A percentile compares a stretch with the other conserved stretches of the same genome.
phyloP scores from a whole-genome alignment of 2,797 vertebrate genomes.

The Myotis vivesi region DNA sequence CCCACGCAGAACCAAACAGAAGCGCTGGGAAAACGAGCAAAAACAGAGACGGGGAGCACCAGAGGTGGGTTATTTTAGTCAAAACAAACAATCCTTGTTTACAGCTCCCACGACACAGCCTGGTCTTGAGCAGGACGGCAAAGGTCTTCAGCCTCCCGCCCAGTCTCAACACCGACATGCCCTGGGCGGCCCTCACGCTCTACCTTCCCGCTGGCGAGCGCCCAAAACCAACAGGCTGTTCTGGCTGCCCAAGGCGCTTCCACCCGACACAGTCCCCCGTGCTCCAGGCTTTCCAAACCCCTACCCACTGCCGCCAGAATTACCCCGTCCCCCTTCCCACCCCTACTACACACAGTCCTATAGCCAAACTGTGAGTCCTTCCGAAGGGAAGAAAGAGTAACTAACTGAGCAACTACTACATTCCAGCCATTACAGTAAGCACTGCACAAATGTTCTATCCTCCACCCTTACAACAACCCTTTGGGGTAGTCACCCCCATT shows the following conservation, averaged over 20 bases:
- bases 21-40: background rate
- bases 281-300: background rate
- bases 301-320: background rate
- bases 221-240: background rate
- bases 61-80: background rate
- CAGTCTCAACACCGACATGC: background rate
- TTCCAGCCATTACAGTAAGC: background rate
- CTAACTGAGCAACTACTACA: background rate
- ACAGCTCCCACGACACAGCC: background rate
- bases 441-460: no score
- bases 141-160: background rate
- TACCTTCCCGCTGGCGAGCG: background rate
- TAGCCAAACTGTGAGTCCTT: background rate
- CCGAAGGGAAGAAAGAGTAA: background rate
- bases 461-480: background rate
- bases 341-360: background rate
- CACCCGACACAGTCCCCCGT: rapidly evolving
- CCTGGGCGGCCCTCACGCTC: background rate
- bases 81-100: background rate
- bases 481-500: background rate
- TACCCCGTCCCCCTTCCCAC: background rate
- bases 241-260: background rate
- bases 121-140: background rate
- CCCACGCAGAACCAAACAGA: background rate
- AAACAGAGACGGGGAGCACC: background rate